phyloP scores from a whole-genome alignment of 92 coral and sea anemone genomes.

The Plumapathes pennacea region DNA sequence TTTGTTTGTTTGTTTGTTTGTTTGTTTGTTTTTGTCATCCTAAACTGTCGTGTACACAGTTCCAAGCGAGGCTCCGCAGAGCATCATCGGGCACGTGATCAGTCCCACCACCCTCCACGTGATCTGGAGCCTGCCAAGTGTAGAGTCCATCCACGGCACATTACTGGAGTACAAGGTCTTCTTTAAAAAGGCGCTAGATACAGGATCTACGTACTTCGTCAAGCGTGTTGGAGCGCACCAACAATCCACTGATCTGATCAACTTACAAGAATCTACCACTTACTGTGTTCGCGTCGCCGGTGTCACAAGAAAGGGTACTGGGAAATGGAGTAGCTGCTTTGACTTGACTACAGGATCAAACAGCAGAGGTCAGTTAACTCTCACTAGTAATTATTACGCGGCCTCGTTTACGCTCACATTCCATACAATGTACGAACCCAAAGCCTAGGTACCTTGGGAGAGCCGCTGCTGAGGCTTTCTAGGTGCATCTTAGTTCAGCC shows the following conservation, averaged over 20 bases:
- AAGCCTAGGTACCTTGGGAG: too few relatives aligned
- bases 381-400: too few relatives aligned
- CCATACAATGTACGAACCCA: too few relatives aligned
- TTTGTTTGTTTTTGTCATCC: too few relatives aligned
- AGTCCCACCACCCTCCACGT: conserved; percentile 5
- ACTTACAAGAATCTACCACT: not conserved
- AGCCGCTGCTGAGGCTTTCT: too few relatives aligned
- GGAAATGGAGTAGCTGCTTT: conserved; percentile 22
- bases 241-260: not conserved
- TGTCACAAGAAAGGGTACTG: conserved; percentile 20
- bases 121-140: conserved; percentile 2
- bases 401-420: too few relatives aligned
- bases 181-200: not conserved
- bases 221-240: not conserved
- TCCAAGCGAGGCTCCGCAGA: conserved; percentile 11
- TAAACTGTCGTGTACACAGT: too few relatives aligned
- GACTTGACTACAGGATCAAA: conserved; percentile 15
- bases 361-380: too few relatives aligned
- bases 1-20: not conserved
- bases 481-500: too few relatives aligned
- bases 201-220: not conserved
- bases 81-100: not conserved
- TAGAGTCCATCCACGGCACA: not conserved
- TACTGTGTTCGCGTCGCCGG: conserved; percentile 29
- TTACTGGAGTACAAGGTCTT: conserved; percentile 3